A percentile compares a stretch with the other conserved stretches of the same genome.
Evolutionary conservation across 1,140 invertebrate species (phyloP).

Genomic region (Atta colombica): DNA sequence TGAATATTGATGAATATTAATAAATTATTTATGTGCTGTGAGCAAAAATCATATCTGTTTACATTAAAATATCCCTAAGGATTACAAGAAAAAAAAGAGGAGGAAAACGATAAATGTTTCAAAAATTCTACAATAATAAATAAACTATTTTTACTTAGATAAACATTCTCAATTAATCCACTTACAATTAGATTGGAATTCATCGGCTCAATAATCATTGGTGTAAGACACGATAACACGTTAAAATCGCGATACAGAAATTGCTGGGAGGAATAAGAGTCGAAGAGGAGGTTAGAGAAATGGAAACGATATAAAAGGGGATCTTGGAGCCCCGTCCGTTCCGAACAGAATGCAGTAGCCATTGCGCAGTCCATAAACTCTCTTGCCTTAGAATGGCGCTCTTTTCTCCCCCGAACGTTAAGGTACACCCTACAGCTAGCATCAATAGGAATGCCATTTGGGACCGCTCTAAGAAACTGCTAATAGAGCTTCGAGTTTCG

Average conservation of each 20-base stretch:
- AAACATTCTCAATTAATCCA: constrained; percentile 48
- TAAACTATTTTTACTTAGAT: background rate
- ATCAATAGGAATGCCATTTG: constrained; percentile 80
- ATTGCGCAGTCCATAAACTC: constrained; percentile 79
- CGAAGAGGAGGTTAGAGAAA: constrained; percentile 5
- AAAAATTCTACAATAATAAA: background rate
- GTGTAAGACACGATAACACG: constrained; percentile 65
- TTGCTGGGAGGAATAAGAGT: constrained; percentile 52
- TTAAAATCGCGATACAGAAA: constrained; percentile 71
- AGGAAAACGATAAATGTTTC: background rate
- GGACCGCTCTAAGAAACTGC: constrained; percentile 78
- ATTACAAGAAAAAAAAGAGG: background rate
- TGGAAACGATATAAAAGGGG: constrained; percentile 64
- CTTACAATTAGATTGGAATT: constrained; percentile 54
- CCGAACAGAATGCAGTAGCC: constrained; percentile 74
- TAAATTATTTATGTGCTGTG: too few species aligned
- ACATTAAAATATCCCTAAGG: background rate
- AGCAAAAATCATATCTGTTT: too few species aligned
- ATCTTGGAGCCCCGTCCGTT: constrained; percentile 65
- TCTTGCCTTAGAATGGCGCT: constrained; percentile 69
- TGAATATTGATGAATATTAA: background rate
- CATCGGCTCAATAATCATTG: constrained; percentile 65
- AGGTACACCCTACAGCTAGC: constrained; percentile 69
- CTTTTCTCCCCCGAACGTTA: constrained; percentile 73
- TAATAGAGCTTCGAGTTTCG: constrained; percentile 74